A percentile compares a stretch with the other conserved stretches of the same genome.
Evolutionary conservation across 2,113 vertebrate species (phyloP).

Genomic region (Mastomys coucha): DNA sequence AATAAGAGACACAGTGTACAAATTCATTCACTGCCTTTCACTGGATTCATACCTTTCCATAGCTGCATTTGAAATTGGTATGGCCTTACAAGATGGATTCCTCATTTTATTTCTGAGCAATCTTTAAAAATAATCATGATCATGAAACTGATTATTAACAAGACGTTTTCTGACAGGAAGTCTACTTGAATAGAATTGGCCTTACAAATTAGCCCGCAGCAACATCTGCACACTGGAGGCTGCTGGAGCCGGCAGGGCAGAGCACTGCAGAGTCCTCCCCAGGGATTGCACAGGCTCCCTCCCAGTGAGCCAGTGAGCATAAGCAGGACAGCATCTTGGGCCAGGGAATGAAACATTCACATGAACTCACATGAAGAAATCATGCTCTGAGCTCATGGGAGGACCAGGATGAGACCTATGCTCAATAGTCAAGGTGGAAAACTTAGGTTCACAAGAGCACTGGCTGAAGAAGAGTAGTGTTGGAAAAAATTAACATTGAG

Average conservation of each 20-base stretch:
- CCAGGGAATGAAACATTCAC: background rate
- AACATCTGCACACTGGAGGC: too few relatives aligned
- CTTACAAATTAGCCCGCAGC: background rate
- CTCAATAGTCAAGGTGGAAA: background rate
- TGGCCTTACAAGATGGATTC: background rate
- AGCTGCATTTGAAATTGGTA: background rate
- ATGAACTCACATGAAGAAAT: background rate
- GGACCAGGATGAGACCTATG: background rate
- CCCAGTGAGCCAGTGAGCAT: background rate
- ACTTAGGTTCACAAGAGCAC: background rate
- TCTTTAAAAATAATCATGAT: slow-evolving; percentile 20
- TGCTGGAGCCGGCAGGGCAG: background rate
- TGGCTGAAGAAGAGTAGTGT: background rate
- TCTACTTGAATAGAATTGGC: background rate
- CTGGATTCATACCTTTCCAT: background rate
- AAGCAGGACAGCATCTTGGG: background rate
- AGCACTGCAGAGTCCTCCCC: background rate
- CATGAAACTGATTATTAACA: background rate
- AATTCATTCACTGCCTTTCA: background rate
- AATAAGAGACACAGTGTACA: background rate
- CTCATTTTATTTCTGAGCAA: slow-evolving; percentile 20
- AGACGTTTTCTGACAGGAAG: background rate
- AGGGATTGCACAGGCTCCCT: background rate
- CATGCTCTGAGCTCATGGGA: background rate
- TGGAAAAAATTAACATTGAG: background rate